phyloP scores from a whole-genome alignment of 1,140 invertebrate species.

The Cherax destructor region DNA sequence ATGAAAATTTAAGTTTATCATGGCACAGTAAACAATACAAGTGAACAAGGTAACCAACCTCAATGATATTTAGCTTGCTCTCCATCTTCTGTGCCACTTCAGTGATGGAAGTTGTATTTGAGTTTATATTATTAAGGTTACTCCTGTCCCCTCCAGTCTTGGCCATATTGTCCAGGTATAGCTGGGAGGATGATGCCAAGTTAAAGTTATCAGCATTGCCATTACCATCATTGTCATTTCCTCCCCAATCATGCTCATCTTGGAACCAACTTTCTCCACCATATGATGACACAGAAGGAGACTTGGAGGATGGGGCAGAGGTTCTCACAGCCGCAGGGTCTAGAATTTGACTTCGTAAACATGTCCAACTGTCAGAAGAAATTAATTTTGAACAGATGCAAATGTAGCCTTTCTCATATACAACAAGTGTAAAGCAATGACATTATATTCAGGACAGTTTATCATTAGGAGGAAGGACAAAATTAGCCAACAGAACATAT shows the following conservation, averaged over 20 bases:
- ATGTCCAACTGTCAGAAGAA: constrained; percentile 80
- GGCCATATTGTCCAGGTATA: constrained; percentile 53
- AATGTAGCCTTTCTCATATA: neutral
- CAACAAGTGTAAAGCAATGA: too few species aligned
- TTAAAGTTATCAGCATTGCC: constrained; percentile 75
- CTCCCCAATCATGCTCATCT: constrained; percentile 84
- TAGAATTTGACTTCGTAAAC: constrained; percentile 80
- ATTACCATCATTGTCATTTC: constrained; percentile 78
- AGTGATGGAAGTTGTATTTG: constrained; percentile 51
- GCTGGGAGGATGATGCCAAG: constrained; percentile 42
- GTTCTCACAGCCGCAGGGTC: constrained; percentile 75
- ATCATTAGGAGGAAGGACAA: neutral
- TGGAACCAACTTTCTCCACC: constrained; percentile 79
- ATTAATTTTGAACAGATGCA: neutral
- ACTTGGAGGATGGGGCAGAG: constrained; percentile 74
- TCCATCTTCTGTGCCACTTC: constrained; percentile 61
- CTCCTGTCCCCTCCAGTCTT: constrained; percentile 28
- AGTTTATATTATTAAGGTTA: constrained; percentile 66
- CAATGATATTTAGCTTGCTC: constrained; percentile 63
- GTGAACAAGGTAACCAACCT: constrained; percentile 32
- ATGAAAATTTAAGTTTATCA: too few species aligned
- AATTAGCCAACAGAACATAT: neutral
- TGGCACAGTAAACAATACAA: too few species aligned
- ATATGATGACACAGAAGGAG: constrained; percentile 72
- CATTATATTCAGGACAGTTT: neutral